These are phyloP conservation scores for Desmodus rotundus DNA, from an alignment of 2,113 vertebrate genomes.

Conservation along the genomic window DNA sequence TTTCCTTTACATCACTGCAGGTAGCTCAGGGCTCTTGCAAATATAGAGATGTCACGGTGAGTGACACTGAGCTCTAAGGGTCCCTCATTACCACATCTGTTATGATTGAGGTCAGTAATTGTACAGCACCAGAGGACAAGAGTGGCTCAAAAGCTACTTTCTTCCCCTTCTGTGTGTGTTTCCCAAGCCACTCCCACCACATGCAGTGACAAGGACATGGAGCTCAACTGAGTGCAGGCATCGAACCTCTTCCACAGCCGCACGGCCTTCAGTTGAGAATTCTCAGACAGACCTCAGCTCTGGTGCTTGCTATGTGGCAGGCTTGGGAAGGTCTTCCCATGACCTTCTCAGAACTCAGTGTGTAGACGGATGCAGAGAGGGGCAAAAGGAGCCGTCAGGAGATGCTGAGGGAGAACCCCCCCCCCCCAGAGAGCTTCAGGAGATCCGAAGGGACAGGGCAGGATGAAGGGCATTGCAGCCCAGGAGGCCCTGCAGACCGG, in stretches of 20 bases:
- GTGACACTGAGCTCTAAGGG: not conserved
- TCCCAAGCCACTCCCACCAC: rapidly evolving
- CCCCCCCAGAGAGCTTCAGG: not conserved
- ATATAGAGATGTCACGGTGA: not conserved
- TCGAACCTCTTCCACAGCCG: rapidly evolving
- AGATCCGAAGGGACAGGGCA: not conserved
- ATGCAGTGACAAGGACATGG: not conserved
- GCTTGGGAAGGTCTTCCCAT: not conserved
- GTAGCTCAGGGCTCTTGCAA: not conserved
- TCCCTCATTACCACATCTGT: not conserved
- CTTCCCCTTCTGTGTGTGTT: not conserved
- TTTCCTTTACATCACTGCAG: not conserved
- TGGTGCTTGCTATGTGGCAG: not conserved
- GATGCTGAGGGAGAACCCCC: not conserved
- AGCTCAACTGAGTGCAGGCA: rapidly evolving
- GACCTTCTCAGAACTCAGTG: not conserved
- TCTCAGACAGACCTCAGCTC: not conserved
- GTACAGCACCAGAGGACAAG: not conserved
- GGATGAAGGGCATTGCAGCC: not conserved
- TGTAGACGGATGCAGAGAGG: no score
- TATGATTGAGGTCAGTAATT: not conserved
- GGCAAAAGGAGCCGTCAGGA: not conserved
- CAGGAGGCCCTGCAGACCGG: no score
- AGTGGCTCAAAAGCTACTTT: not conserved
- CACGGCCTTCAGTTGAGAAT: rapidly evolving